Conservation (phyloP, 2,888 invertebrate species). For the Arctia plantaginis region DNA sequence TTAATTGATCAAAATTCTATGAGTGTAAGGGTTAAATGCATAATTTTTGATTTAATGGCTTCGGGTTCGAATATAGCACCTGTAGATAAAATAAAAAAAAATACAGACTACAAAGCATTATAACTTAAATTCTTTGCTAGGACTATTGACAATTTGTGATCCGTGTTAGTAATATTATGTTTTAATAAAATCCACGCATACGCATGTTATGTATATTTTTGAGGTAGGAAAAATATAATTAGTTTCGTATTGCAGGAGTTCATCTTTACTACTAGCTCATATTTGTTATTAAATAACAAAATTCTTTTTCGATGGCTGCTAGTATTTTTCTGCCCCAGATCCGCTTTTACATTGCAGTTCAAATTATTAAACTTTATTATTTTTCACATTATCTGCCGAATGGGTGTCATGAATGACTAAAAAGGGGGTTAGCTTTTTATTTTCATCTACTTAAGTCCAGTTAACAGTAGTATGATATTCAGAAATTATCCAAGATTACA, state of each 20-base stretch:
- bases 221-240: neutral
- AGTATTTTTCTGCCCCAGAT: neutral
- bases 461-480: neutral
- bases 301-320: neutral
- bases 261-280: neutral
- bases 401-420: constrained; percentile 54
- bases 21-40: neutral
- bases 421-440: neutral
- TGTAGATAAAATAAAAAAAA: neutral
- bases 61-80: neutral
- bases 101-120: neutral
- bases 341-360: neutral
- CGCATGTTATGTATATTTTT: neutral
- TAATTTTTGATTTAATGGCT: neutral
- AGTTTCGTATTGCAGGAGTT: neutral
- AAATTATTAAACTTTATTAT: neutral
- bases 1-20: no score
- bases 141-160: neutral
- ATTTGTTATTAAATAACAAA: neutral
- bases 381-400: neutral
- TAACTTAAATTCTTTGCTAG: neutral
- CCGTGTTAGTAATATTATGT: neutral
- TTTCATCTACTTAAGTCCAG: neutral
- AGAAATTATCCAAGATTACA: neutral
- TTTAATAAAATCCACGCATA: neutral